Evolutionary conservation across 2,888 invertebrate species (phyloP), one percentile per base, ranked within the genome.

Genomic region (Amorpha juglandis): DNA sequence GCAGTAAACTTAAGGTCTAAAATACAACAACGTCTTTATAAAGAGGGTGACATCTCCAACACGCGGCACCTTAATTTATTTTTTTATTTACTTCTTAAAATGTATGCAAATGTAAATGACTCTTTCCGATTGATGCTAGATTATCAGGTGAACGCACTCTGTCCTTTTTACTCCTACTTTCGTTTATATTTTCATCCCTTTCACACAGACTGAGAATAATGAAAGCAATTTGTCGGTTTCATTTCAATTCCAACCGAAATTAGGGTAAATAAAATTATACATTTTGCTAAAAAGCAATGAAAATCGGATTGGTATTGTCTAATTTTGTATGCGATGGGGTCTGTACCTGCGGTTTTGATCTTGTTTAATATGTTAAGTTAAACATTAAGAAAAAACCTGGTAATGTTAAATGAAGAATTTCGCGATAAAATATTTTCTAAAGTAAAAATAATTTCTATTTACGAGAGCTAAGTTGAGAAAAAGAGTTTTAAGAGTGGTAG

Each of bases 181-280:
- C 67, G 65, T 62, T 62, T 45, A 16, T 62, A 65, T 65, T 27
- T 16, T 16, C 62, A 11, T 65, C 65, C 62, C 65, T 51, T 14
- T 62, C 51, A n/a, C 14, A 47, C 64, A 33, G 16, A 16, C 27
- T 19, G 45, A 16, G 63, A 70, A 74, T 75, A 78, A 78, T 78
- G 74, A 74, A 78, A 77, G 80, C 80, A 83, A 83, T 86, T 84
- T 82, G 79, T 76, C 71, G 72, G 75, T 69, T 68, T 70, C 72
- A 71, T 73, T 83, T 85, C 81, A 82, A 84, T 84, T 83, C 80
- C 66, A 72, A 75, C 70, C 74, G 73, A 81, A 83, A 83, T 83
- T 80, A 81, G 78, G 58, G 86, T 84, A 84, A 88, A 91, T 90
- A 90, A 92, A 92, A 92, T 92, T 92, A 92, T 92, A 91, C 91